These are phyloP conservation scores for Eilema depressum DNA, from an alignment of 2,888 invertebrate species.

Conservation along the genomic window DNA sequence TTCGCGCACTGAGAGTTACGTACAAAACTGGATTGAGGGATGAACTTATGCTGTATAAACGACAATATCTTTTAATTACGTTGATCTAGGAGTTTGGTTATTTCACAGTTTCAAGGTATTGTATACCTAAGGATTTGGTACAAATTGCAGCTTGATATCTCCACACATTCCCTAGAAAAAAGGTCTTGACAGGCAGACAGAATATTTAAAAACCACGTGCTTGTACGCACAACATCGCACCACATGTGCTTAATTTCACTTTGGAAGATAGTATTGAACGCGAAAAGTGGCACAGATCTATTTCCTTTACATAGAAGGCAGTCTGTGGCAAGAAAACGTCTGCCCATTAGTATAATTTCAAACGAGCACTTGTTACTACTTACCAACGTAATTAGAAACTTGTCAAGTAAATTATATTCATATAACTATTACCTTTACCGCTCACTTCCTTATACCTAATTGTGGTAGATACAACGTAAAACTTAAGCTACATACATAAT, in stretches of 20 bases:
- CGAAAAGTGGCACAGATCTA: not conserved
- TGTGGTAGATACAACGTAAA: not conserved
- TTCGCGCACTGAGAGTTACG: too few species aligned
- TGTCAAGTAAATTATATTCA: conserved; percentile 10
- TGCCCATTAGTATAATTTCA: not conserved
- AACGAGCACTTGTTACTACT: not conserved
- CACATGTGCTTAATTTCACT: not conserved
- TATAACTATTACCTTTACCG: not conserved
- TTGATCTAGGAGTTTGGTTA: too few species aligned
- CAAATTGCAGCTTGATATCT: too few species aligned
- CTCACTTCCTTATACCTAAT: conserved; percentile 18
- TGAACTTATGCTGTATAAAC: too few species aligned
- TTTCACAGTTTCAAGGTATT: too few species aligned
- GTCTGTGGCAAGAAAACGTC: not conserved
- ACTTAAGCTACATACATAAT: conserved; percentile 24
- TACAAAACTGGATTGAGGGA: too few species aligned
- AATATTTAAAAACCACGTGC: too few species aligned
- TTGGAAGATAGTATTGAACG: not conserved
- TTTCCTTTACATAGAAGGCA: not conserved
- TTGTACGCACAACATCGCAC: too few species aligned
- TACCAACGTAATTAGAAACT: not conserved
- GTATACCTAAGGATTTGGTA: too few species aligned
- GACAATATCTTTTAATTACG: too few species aligned
- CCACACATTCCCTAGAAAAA: too few species aligned
- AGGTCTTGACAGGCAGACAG: too few species aligned